Percentiles rank a stretch among this genome's conserved stretches.
Evolutionary conservation across 2,797 vertebrate species (phyloP).

Genomic region (Clarias fuscus): DNA sequence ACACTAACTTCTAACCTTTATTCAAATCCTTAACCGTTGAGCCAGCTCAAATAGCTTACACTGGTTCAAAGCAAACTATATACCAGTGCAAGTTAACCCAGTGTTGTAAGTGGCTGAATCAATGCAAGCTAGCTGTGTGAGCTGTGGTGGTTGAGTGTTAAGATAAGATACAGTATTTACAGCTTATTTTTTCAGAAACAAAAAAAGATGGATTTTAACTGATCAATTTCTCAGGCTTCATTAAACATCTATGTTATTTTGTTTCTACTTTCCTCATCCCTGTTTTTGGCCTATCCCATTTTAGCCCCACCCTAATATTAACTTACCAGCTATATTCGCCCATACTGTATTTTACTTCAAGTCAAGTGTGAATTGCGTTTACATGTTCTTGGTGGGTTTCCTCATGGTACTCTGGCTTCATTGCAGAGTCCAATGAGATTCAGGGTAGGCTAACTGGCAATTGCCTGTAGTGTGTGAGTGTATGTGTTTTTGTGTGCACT

Average conservation of each 20-base stretch:
- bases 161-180: background rate
- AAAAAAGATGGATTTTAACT: too few species aligned
- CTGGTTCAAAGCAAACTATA: background rate
- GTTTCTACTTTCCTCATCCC: background rate
- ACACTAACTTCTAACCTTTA: background rate
- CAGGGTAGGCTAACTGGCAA: too few species aligned
- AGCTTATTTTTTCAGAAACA: too few species aligned
- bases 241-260: background rate
- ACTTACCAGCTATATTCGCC: background rate
- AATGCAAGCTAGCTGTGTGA: background rate
- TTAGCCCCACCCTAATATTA: background rate
- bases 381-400: too few species aligned
- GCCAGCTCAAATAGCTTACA: background rate
- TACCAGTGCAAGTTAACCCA: background rate
- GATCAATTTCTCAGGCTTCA: too few species aligned
- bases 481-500: too few species aligned
- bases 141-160: background rate
- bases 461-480: too few species aligned
- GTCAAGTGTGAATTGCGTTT: too few species aligned
- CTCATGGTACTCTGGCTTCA: too few species aligned
- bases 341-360: background rate
- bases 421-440: too few species aligned
- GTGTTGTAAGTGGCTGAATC: background rate
- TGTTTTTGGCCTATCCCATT: background rate
- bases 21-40: background rate